These are phyloP conservation scores for Lucifuga dentata DNA, from an alignment of 2,113 vertebrate species.

Conservation along the genomic window DNA sequence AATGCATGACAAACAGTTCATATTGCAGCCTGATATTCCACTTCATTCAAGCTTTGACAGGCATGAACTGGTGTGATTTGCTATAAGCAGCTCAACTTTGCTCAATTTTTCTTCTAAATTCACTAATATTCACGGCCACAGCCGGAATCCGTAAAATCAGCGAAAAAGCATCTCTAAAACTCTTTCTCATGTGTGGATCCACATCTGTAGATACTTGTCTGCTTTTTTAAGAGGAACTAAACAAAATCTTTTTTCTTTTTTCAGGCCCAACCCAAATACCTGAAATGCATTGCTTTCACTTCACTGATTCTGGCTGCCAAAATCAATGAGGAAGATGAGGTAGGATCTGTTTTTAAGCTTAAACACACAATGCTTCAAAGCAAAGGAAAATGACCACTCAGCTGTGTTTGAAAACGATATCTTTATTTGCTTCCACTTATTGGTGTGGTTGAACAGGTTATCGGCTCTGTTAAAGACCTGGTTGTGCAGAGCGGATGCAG, in stretches of 20 bases:
- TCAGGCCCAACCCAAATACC: slow-evolving; percentile 85
- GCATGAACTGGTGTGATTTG: no score
- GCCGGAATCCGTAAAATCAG: no score
- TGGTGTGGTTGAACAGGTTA: slow-evolving; percentile 83
- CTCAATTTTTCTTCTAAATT: no score
- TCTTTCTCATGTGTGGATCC: no score
- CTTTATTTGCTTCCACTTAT: slow-evolving; percentile 84
- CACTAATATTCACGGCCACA: no score
- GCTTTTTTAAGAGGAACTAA: slow-evolving; percentile 9
- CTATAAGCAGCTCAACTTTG: no score
- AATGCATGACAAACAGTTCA: no score
- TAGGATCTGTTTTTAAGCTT: slow-evolving; percentile 24
- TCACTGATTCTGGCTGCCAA: slow-evolving; percentile 88
- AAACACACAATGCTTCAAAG: no score
- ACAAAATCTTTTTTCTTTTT: not conserved
- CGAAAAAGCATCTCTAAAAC: no score
- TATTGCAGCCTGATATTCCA: no score
- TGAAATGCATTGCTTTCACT: slow-evolving; percentile 82
- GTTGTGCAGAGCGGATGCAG: slow-evolving; percentile 85
- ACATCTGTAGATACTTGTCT: no score
- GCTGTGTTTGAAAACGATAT: slow-evolving; percentile 61
- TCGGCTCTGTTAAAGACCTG: slow-evolving; percentile 85
- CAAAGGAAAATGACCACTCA: not conserved
- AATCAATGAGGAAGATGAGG: slow-evolving; percentile 87
- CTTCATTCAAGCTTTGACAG: no score